phyloP scores from a whole-genome alignment of 2,797 vertebrate genomes.

The Cirrhinus molitorella region DNA sequence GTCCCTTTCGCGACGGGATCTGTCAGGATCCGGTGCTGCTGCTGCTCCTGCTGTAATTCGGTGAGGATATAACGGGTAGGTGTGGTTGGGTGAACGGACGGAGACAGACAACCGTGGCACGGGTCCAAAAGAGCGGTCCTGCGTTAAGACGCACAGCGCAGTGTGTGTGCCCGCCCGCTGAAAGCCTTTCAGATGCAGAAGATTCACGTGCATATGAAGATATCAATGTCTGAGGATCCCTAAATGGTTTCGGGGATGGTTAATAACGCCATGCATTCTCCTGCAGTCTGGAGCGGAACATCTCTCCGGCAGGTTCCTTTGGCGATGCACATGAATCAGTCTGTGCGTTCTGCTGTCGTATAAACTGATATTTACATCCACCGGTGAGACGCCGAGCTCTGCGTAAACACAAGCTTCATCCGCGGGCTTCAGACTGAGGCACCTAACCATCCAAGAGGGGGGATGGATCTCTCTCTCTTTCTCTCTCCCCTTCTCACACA shows the following conservation, averaged over 20 bases:
- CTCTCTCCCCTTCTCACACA: background rate
- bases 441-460: constrained; percentile 26
- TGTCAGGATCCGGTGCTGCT: constrained; percentile 23
- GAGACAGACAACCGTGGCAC: constrained; percentile 50
- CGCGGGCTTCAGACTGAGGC: constrained; percentile 18
- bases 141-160: constrained; percentile 38
- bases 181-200: background rate
- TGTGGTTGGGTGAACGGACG: constrained; percentile 53
- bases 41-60: constrained; percentile 7
- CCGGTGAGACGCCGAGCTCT: constrained; percentile 8
- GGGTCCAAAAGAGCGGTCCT: constrained; percentile 47
- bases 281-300: background rate
- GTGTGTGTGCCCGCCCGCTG: constrained; percentile 20
- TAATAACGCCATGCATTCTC: constrained; percentile 10
- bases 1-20: constrained; percentile 42
- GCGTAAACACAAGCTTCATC: constrained; percentile 36
- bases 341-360: background rate
- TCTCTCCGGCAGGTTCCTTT: background rate
- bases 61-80: constrained; percentile 46
- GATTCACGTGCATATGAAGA: constrained; percentile 2
- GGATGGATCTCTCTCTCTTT: background rate
- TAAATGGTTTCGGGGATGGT: background rate
- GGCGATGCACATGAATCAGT: constrained; percentile 26
- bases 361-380: constrained; percentile 27
- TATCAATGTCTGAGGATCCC: background rate